These are phyloP conservation scores for Clitarchus hookeri DNA, from an alignment of 2,888 invertebrate genomes.

Conservation along the genomic window DNA sequence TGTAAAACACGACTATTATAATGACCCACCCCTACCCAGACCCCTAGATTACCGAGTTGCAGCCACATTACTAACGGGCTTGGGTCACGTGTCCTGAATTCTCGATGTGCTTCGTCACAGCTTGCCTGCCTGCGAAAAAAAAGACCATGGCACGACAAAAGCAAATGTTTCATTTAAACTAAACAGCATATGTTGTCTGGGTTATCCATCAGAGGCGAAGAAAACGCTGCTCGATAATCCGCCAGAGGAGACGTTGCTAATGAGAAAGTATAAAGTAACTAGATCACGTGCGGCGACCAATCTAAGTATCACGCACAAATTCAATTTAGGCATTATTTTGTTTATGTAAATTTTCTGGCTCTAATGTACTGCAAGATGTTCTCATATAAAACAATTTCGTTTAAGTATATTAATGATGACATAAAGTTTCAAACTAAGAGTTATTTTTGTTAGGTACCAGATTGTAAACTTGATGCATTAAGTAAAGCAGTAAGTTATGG, in stretches of 20 bases:
- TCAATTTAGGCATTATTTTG: background rate
- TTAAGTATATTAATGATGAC: no score
- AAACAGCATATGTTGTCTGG: background rate
- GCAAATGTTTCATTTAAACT: background rate
- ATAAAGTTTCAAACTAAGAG: no score
- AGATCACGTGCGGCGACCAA: background rate
- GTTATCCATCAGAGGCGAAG: background rate
- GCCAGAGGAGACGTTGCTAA: background rate
- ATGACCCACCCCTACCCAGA: background rate
- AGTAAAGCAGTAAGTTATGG: no score
- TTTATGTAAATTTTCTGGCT: no score
- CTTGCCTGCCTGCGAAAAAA: background rate
- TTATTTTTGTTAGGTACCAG: no score
- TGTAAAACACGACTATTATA: slow-evolving; percentile 14
- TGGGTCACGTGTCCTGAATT: slow-evolving; percentile 1
- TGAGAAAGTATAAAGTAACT: background rate
- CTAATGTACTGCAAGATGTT: no score
- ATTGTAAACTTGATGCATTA: no score
- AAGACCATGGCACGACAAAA: background rate
- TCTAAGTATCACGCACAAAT: background rate
- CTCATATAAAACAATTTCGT: no score
- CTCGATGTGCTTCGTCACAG: background rate
- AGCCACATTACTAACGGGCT: background rate
- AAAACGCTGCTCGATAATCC: background rate
- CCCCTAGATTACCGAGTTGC: background rate